Percentiles rank a stretch among this genome's conserved stretches.
Evolutionary conservation across 2,113 vertebrate species (phyloP).

Genomic region (Istiophorus platypterus): DNA sequence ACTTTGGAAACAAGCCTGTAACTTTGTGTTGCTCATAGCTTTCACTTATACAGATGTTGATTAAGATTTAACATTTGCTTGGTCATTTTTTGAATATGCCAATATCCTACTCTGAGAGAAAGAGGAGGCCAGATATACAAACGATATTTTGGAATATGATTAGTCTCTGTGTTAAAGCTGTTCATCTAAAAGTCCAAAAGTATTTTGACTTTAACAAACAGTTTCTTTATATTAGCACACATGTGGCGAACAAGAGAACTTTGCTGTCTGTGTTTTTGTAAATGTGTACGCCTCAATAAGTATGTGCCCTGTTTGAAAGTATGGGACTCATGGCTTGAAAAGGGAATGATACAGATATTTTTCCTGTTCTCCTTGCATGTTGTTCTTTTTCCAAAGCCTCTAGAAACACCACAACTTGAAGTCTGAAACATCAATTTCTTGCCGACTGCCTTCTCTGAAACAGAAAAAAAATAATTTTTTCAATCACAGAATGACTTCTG

Average conservation of each 20-base stretch:
- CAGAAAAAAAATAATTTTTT: conserved; percentile 57
- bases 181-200: conserved; percentile 6
- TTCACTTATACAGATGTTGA: background rate
- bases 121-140: background rate
- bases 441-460: conserved; percentile 26
- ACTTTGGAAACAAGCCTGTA: conserved; percentile 36
- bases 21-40: background rate
- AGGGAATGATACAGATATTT: background rate
- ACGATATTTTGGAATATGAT: background rate
- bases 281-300: background rate
- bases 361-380: background rate
- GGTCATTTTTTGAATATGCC: background rate
- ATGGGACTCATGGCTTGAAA: background rate
- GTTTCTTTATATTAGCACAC: background rate
- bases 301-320: background rate
- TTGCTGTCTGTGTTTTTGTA: background rate
- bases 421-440: conserved; percentile 34
- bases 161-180: background rate
- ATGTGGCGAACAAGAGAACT: background rate
- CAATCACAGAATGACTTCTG: conserved; percentile 43
- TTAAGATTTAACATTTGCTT: background rate
- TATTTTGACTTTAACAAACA: background rate
- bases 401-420: background rate
- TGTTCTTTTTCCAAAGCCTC: conserved; percentile 3
- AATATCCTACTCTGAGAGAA: background rate